Evolutionary conservation across 2,888 invertebrate species (phyloP), one percentile per base, ranked within the genome.

Genomic region (Macaria liturata): DNA sequence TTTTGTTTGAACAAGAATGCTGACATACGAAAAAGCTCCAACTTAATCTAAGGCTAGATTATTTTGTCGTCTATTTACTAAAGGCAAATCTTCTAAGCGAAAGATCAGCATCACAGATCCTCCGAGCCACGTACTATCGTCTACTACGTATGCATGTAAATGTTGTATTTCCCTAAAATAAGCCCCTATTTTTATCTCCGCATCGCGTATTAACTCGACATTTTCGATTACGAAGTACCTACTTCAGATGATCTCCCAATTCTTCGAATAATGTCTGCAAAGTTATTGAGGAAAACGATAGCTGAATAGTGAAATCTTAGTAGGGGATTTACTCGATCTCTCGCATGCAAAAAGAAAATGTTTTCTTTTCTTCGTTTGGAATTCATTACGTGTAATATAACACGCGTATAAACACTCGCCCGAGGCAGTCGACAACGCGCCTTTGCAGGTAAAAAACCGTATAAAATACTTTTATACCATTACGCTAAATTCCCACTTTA

Each of bases 121-220:
- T 71, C 72, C 65, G 71, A 70, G 70, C 74, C 72, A 80, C 75
- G 77, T 82, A 72, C 74, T 5, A 31, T 31, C 6, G 9, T 31
- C 73, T 48, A 51, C 47, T 54, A 68, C 75, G 69, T 73, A 69
- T 67, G 75, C 70, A 74, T 69, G 70, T 71, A 75, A 69, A 68
- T 72, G 65, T 66, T 64, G 73, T 74, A 73, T 69, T 77, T 75
- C 74, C 55, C 57, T 60, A 63, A 79, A 83, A 82, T 84, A 84
- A 87, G 78, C 81, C 76, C 80, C 83, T 85, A 80, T 84, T 83
- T 55, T 84, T 78, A 84, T 83, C 76, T 77, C 68, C 66, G 73
- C 71, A 79, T 75, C 70, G 71, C 62, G 71, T 80, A 75, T 77
- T 79, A 78, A 79, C 74, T 72, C 72, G 70, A 67, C 74, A 74